phyloP scores from a whole-genome alignment of 2,888 invertebrate species.

The Agapetus fuscipes region DNA sequence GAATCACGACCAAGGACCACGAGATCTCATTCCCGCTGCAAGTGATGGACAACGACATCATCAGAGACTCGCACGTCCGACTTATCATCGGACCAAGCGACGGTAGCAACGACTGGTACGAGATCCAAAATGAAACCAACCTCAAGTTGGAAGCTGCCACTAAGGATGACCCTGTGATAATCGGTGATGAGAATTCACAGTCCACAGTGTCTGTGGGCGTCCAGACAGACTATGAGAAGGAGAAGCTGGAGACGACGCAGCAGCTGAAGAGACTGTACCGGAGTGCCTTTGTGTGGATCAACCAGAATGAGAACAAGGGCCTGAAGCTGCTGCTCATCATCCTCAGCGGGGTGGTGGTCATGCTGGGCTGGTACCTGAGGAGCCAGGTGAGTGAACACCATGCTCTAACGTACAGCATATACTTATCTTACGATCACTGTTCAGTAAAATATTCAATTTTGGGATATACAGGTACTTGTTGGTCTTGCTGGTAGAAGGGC shows the following conservation, averaged over 20 bases:
- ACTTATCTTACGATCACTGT: no score
- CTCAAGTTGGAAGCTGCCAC: constrained; percentile 28
- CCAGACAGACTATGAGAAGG: constrained; percentile 45
- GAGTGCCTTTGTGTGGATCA: constrained; percentile 50
- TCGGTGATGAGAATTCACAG: constrained; percentile 35
- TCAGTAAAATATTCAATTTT: no score
- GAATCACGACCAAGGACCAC: constrained; percentile 33
- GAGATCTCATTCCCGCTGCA: constrained; percentile 12
- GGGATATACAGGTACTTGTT: no score
- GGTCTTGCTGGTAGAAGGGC: no score
- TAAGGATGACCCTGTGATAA: constrained; percentile 3
- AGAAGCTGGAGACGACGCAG: constrained; percentile 36
- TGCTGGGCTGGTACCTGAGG: constrained; percentile 67
- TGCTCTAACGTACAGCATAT: no score
- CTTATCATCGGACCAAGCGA: constrained; percentile 20
- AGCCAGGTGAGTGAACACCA: constrained; percentile 59
- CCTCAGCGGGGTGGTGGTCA: constrained; percentile 55
- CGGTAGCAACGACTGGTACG: constrained; percentile 15
- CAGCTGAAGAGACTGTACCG: constrained; percentile 34
- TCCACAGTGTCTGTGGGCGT: constrained; percentile 39
- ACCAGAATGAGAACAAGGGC: constrained; percentile 67
- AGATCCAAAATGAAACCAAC: constrained; percentile 27
- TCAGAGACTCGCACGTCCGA: constrained; percentile 21
- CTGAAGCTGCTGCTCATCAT: constrained; percentile 60
- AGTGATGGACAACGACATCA: constrained; percentile 5